phyloP scores from a whole-genome alignment of 2,888 invertebrate species.

The Sepiola atlantica region DNA sequence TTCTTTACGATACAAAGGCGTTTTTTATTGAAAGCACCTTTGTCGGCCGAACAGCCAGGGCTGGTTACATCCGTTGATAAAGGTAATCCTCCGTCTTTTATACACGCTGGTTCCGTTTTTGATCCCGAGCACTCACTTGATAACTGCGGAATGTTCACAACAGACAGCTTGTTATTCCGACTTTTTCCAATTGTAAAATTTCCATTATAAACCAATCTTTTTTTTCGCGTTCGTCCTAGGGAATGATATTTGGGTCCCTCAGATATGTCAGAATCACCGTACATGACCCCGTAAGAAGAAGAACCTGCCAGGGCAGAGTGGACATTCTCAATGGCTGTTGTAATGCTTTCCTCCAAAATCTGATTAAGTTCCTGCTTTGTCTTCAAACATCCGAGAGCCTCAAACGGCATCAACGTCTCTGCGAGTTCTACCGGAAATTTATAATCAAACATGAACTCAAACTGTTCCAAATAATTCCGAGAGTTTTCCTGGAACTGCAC shows the following conservation, averaged over 20 bases:
- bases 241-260: background rate
- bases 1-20: background rate
- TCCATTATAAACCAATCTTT: constrained; percentile 16
- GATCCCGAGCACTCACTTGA: background rate
- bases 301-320: background rate
- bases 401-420: constrained; percentile 13
- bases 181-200: constrained; percentile 32
- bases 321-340: background rate
- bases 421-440: background rate
- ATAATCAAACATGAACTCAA: background rate
- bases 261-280: background rate
- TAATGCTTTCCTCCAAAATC: background rate
- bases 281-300: constrained; percentile 19
- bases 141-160: background rate
- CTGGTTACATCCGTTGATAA: background rate
- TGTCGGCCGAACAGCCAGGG: background rate
- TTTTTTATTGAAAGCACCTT: background rate
- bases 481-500: constrained; percentile 39
- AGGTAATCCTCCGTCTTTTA: background rate
- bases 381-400: background rate
- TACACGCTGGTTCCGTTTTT: background rate
- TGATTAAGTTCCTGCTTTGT: background rate
- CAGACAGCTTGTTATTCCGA: background rate
- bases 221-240: background rate
- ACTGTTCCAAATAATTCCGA: background rate